Percentiles rank a stretch among this genome's conserved stretches.
Evolutionary conservation across 2,113 vertebrate species (phyloP).

Genomic region (Entomyzon cyanotis): DNA sequence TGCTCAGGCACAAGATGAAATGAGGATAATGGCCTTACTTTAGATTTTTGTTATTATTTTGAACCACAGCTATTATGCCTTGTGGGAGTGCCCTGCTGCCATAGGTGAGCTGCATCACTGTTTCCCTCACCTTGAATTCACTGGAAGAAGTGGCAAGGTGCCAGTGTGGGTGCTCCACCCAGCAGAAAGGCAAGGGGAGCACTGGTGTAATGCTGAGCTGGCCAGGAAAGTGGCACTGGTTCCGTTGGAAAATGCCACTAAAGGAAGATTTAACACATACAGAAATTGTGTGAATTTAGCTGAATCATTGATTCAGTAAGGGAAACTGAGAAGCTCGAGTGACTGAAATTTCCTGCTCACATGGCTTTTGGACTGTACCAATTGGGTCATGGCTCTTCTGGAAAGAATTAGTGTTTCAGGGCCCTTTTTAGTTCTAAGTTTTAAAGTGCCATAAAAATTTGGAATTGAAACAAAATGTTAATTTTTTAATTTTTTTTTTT

Average conservation of each 20-base stretch:
- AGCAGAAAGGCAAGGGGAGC: background rate
- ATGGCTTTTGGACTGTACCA: background rate
- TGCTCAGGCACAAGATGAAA: background rate
- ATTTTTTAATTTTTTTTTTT: background rate
- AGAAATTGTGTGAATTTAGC: background rate
- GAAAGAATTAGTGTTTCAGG: background rate
- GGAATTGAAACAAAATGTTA: background rate
- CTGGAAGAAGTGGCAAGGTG: background rate
- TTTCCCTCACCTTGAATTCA: background rate
- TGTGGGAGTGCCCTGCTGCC: background rate
- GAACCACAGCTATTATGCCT: background rate
- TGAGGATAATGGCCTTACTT: background rate
- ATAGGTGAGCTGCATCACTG: background rate
- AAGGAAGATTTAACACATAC: background rate
- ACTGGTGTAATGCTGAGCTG: background rate
- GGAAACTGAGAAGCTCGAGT: background rate
- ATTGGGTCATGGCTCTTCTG: background rate
- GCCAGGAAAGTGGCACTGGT: background rate
- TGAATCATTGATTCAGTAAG: background rate
- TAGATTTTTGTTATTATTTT: background rate
- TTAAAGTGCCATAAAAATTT: background rate
- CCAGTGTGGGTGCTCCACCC: background rate
- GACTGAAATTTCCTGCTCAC: background rate
- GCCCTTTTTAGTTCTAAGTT: background rate
- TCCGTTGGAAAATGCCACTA: background rate